Evolutionary conservation across 2,797 vertebrate species (phyloP).

Genomic region (Gambusia yucatana): DNA sequence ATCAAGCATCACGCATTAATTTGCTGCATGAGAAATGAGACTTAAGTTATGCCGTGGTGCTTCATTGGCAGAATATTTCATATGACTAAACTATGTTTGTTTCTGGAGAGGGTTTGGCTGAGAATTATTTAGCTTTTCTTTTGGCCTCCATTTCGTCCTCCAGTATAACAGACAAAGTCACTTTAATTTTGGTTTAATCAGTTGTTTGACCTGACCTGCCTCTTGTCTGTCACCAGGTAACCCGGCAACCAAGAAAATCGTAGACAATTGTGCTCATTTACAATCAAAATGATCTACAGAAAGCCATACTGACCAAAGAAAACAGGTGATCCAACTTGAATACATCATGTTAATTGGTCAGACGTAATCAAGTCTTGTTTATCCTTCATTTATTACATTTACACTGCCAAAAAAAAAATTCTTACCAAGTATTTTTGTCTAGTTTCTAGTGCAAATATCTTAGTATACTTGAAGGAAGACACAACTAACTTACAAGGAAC

Average conservation of each 20-base stretch:
- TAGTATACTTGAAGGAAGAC: too few species aligned
- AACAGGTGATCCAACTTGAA: too few species aligned
- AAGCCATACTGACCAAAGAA: too few species aligned
- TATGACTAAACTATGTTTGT: conserved; percentile 60
- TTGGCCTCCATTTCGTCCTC: conserved; percentile 13
- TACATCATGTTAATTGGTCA: too few species aligned
- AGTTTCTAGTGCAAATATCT: too few species aligned
- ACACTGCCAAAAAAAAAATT: not conserved
- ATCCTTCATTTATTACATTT: not conserved
- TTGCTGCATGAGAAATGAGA: conserved; percentile 60
- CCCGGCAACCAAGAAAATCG: not conserved
- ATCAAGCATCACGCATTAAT: conserved; percentile 70
- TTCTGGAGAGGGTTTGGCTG: conserved; percentile 25
- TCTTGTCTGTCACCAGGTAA: not conserved
- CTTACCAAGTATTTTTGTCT: too few species aligned
- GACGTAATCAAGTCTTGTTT: too few species aligned
- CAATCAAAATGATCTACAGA: not conserved
- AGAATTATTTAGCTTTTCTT: conserved; percentile 2
- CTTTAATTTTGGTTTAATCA: conserved; percentile 29
- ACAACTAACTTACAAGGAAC: too few species aligned
- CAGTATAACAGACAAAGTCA: conserved; percentile 17
- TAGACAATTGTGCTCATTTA: not conserved
- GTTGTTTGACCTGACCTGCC: not conserved
- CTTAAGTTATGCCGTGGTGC: conserved; percentile 60
- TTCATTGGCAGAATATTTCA: conserved; percentile 65